These are phyloP conservation scores for Metaphire vulgaris DNA, from an alignment of 1,140 invertebrate genomes.

Conservation along the genomic window DNA sequence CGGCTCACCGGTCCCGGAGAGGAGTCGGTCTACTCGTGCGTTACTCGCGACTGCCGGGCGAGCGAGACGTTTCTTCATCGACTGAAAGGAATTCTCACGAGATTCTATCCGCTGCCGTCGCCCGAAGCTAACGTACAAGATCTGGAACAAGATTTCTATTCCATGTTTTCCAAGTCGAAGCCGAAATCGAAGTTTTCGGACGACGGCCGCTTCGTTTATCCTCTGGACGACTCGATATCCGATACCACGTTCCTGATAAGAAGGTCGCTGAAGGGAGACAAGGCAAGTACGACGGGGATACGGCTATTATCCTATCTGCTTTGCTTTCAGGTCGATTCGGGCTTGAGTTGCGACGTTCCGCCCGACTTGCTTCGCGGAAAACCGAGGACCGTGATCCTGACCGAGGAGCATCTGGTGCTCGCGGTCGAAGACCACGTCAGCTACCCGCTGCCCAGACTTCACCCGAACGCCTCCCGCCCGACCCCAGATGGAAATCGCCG, in stretches of 20 bases:
- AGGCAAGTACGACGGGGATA: constrained; percentile 31
- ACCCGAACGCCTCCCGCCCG: constrained; percentile 41
- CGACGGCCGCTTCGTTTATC: constrained; percentile 45
- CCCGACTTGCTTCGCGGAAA: constrained; percentile 25
- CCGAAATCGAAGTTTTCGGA: constrained; percentile 41
- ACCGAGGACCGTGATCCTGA: constrained; percentile 43
- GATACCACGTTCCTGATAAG: constrained; percentile 44
- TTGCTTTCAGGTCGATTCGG: constrained; percentile 27
- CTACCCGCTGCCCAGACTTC: constrained; percentile 50
- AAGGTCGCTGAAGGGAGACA: constrained; percentile 26
- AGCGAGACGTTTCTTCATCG: constrained; percentile 41
- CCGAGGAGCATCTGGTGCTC: constrained; percentile 40
- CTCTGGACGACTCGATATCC: constrained; percentile 43
- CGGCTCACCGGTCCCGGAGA: constrained; percentile 39
- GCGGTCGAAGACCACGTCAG: constrained; percentile 44
- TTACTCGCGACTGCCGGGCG: constrained; percentile 36
- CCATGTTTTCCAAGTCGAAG: constrained; percentile 38
- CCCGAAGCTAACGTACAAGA: constrained; percentile 36
- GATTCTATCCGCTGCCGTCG: constrained; percentile 36
- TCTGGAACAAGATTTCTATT: constrained; percentile 46
- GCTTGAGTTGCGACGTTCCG: not conserved
- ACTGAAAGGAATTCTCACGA: constrained; percentile 37
- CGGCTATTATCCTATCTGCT: constrained; percentile 39
- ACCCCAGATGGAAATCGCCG: constrained; percentile 38
- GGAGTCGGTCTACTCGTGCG: constrained; percentile 41